These are phyloP conservation scores for Symphodus melops DNA, from an alignment of 2,113 vertebrate species.

Conservation along the genomic window DNA sequence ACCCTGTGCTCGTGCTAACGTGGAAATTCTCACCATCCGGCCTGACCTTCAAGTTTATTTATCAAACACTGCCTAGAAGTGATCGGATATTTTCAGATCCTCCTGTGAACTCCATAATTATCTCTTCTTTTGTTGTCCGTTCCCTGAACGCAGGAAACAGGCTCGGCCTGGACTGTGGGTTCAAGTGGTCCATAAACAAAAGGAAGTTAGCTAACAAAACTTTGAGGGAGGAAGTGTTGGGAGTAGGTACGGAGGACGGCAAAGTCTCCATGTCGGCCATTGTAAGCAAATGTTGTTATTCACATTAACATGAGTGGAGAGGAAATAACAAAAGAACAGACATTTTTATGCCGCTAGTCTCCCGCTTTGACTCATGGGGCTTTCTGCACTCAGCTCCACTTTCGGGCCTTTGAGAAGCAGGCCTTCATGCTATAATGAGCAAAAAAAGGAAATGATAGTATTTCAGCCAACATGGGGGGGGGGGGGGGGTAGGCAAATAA, in stretches of 20 bases:
- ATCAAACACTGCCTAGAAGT: constrained; percentile 33
- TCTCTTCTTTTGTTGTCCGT: constrained; percentile 56
- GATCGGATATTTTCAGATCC: constrained; percentile 44
- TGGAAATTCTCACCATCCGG: constrained; percentile 43
- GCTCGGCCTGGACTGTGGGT: constrained; percentile 31
- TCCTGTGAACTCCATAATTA: constrained; percentile 54
- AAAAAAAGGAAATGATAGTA: not conserved
- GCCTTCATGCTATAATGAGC: not conserved
- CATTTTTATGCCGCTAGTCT: constrained; percentile 52
- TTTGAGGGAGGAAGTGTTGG: constrained; percentile 68
- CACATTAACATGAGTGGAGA: constrained; percentile 60
- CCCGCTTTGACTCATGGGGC: constrained; percentile 31
- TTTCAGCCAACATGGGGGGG: not conserved
- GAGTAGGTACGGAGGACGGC: constrained; percentile 59
- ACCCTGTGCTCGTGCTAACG: constrained; percentile 62
- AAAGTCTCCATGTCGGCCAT: constrained; percentile 55
- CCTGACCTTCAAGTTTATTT: constrained; percentile 54
- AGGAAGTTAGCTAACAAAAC: constrained; percentile 60
- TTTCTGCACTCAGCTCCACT: constrained; percentile 48
- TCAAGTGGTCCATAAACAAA: constrained; percentile 72
- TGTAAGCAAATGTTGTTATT: constrained; percentile 66
- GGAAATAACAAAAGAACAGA: constrained; percentile 61
- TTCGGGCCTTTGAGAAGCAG: not conserved
- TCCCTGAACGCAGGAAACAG: constrained; percentile 64
- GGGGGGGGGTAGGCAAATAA: no score